Evolutionary conservation across 1,140 invertebrate genomes (phyloP).

Genomic region (Cecropterus lyciades): DNA sequence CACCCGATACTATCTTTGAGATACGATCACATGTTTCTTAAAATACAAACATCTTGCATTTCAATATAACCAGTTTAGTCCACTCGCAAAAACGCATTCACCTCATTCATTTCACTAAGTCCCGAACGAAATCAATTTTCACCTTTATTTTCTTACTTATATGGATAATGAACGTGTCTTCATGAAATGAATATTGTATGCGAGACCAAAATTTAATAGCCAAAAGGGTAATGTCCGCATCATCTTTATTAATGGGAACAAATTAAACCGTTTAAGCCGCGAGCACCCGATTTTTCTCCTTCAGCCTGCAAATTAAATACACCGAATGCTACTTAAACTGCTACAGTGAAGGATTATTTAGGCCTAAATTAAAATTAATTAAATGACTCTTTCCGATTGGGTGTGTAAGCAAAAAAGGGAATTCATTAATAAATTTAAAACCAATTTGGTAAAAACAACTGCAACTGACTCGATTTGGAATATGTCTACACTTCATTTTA

Average conservation of each 20-base stretch:
- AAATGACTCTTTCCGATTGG: constrained; percentile 24
- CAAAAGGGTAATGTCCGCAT: constrained; percentile 63
- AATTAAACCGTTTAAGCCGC: constrained; percentile 69
- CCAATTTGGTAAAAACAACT: neutral
- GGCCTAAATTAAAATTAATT: constrained; percentile 38
- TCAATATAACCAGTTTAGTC: constrained; percentile 47
- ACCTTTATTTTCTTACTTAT: neutral
- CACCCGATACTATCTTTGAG: constrained; percentile 23
- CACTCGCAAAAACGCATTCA: constrained; percentile 44
- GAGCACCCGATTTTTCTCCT: constrained; percentile 69
- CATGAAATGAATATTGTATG: no score
- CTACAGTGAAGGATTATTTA: constrained; percentile 37
- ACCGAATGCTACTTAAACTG: constrained; percentile 65
- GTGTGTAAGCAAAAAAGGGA: neutral
- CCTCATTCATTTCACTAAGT: constrained; percentile 21
- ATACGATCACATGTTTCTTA: constrained; percentile 39
- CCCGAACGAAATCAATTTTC: neutral
- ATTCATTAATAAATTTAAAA: constrained; percentile 2
- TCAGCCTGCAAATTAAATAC: constrained; percentile 71
- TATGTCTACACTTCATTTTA: no score
- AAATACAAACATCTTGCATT: constrained; percentile 50
- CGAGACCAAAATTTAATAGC: constrained; percentile 57
- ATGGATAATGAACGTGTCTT: neutral
- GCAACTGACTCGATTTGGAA: neutral
- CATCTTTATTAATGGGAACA: constrained; percentile 75